phyloP scores from a whole-genome alignment of 2,888 invertebrate species.

The Polydrusus pterygomalis region DNA sequence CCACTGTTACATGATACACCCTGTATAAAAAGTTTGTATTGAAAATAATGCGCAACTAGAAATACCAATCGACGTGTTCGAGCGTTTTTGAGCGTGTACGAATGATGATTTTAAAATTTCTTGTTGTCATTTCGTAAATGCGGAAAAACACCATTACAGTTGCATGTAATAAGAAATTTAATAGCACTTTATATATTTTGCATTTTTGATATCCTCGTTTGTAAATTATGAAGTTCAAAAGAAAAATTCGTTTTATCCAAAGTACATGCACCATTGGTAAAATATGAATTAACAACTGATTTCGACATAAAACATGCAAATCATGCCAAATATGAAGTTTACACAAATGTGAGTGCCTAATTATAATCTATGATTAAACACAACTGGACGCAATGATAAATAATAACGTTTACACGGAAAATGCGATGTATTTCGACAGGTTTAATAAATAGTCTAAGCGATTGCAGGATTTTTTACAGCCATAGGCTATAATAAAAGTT shows the following conservation, averaged over 20 bases:
- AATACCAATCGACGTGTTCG: too few species aligned
- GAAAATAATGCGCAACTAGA: too few species aligned
- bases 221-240: background rate
- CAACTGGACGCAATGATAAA: background rate
- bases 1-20: too few species aligned
- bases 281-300: background rate
- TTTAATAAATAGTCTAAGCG: background rate
- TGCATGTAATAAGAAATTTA: too few species aligned
- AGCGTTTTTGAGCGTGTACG: too few species aligned
- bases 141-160: too few species aligned
- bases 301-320: conserved; percentile 5
- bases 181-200: too few species aligned
- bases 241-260: background rate
- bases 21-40: too few species aligned
- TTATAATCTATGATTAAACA: conserved; percentile 4
- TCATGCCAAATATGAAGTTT: conserved; percentile 7
- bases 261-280: background rate
- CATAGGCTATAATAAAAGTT: too few species aligned
- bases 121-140: too few species aligned
- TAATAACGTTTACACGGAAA: background rate
- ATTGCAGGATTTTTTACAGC: background rate
- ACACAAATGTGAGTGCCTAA: conserved; percentile 1
- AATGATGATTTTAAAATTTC: too few species aligned
- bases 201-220: too few species aligned
- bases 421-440: background rate